A percentile compares a stretch with the other conserved stretches of the same genome.
Evolutionary conservation across 2,113 vertebrate genomes (phyloP).

Genomic region (Festucalex cinctus): DNA sequence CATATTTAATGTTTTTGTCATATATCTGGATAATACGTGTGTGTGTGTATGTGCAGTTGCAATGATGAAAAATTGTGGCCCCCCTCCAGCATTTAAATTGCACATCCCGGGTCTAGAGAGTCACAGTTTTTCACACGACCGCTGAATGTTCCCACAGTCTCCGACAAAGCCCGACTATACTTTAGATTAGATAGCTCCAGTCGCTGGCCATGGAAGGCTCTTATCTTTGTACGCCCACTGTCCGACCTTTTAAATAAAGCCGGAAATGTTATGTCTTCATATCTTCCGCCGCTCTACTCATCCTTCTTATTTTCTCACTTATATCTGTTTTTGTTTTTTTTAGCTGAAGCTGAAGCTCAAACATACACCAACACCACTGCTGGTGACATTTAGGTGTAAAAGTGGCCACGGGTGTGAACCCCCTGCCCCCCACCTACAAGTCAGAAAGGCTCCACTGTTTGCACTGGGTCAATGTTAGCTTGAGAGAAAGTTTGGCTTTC

Average conservation of each 20-base stretch:
- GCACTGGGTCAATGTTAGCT: conserved; percentile 46
- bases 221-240: conserved; percentile 42
- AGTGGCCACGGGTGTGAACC: conserved; percentile 21
- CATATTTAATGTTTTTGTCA: too few species aligned
- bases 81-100: conserved; percentile 8
- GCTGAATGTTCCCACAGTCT: conserved; percentile 48
- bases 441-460: conserved; percentile 46
- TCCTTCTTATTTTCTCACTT: conserved; percentile 23
- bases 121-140: conserved; percentile 36
- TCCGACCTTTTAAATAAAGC: conserved; percentile 13
- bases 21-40: too few species aligned
- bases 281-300: conserved; percentile 6
- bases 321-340: conserved; percentile 17
- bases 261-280: conserved; percentile 18
- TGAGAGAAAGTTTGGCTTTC: conserved; percentile 45
- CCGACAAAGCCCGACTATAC: conserved; percentile 29
- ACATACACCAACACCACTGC: conserved; percentile 4
- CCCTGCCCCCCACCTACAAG: conserved; percentile 25
- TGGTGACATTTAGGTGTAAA: conserved; percentile 49
- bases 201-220: conserved; percentile 12
- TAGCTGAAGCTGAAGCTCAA: neutral
- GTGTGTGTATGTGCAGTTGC: too few species aligned
- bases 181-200: conserved; percentile 47
- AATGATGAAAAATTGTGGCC: too few species aligned
- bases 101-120: conserved; percentile 9